phyloP scores from a whole-genome alignment of 2,113 vertebrate species.

The Ursus arctos region DNA sequence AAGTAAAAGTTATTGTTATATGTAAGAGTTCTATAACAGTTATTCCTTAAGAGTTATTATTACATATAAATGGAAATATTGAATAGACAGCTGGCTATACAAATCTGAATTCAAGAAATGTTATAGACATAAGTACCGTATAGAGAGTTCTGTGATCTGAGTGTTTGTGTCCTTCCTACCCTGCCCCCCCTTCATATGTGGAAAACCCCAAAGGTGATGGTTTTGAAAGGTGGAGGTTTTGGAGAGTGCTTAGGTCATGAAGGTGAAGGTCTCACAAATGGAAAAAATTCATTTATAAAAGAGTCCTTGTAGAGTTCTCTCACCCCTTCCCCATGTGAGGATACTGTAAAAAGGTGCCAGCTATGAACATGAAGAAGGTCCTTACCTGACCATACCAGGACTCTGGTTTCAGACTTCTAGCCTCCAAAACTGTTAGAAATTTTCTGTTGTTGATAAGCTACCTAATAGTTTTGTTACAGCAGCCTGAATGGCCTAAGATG shows the following conservation, averaged over 20 bases:
- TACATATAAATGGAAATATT: neutral
- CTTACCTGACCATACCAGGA: no score
- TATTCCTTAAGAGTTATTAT: neutral
- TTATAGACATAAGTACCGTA: neutral
- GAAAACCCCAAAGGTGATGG: neutral
- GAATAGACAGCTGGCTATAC: neutral
- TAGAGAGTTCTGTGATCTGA: neutral
- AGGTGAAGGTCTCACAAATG: neutral
- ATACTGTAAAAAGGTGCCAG: neutral
- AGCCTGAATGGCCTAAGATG: neutral
- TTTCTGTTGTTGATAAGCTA: neutral
- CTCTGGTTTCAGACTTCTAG: neutral
- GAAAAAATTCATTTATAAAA: neutral
- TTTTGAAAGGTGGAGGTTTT: neutral
- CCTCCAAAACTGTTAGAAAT: neutral
- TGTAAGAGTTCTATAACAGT: neutral
- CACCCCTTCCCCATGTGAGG: neutral
- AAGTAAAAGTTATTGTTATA: neutral
- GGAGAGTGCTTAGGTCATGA: neutral
- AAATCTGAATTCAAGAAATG: neutral
- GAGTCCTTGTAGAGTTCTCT: neutral
- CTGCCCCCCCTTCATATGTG: neutral
- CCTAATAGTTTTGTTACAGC: neutral
- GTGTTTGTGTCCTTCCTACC: neutral
- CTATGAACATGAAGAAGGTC: neutral